These are phyloP conservation scores for Ormyrus thymus DNA, from an alignment of 2,888 invertebrate species.

Conservation along the genomic window DNA sequence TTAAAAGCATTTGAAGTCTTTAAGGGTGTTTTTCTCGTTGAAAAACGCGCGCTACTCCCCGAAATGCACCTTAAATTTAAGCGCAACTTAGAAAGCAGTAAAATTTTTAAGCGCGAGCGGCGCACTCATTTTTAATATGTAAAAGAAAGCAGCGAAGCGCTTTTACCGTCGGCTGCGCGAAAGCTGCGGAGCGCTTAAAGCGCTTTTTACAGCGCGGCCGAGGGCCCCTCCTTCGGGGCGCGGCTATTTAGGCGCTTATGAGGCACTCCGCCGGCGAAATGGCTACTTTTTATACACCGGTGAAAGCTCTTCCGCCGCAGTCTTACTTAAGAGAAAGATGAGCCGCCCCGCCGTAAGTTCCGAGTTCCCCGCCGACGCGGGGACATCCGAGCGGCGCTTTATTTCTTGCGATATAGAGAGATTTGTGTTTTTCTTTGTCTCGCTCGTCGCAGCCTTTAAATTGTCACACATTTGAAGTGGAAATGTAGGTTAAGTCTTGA, in stretches of 20 bases:
- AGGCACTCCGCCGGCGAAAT: constrained; percentile 58
- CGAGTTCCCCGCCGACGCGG: constrained; percentile 6
- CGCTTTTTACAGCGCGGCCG: constrained; percentile 32
- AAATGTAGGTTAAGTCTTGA: too few species aligned
- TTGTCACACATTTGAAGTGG: too few species aligned
- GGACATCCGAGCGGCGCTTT: neutral
- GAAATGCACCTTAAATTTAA: too few species aligned
- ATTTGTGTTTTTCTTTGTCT: too few species aligned
- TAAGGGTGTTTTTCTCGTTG: too few species aligned
- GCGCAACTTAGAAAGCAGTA: neutral
- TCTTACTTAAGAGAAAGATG: constrained; percentile 31
- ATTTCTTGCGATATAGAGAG: too few species aligned
- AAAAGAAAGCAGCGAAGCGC: neutral
- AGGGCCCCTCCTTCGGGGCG: constrained; percentile 19
- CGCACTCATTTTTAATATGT: constrained; percentile 35
- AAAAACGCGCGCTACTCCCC: too few species aligned
- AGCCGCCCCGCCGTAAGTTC: neutral
- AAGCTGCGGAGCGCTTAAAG: constrained; percentile 8
- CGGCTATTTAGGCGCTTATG: constrained; percentile 57
- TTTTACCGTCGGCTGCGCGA: neutral
- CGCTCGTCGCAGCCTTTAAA: too few species aligned
- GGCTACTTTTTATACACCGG: constrained; percentile 57
- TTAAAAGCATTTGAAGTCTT: too few species aligned
- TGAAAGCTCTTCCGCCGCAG: constrained; percentile 32
- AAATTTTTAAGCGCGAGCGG: constrained; percentile 4